phyloP scores from a whole-genome alignment of 2,113 vertebrate genomes.

The Cephalopholis sonnerati region DNA sequence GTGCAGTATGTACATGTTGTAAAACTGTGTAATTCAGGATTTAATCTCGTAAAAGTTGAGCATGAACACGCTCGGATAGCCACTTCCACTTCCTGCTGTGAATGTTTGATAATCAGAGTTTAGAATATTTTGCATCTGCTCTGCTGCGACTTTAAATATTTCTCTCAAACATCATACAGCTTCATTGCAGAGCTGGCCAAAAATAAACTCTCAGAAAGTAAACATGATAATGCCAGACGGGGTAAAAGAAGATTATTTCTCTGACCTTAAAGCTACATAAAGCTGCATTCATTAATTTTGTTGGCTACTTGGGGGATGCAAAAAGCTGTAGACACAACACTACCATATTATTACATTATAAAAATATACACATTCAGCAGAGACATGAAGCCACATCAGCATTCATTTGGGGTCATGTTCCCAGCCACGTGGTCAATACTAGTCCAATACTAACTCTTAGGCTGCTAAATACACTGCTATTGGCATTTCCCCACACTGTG shows the following conservation, averaged over 20 bases:
- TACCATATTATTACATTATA: too few species aligned
- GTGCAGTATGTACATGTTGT: background rate
- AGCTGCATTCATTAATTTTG: background rate
- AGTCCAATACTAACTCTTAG: background rate
- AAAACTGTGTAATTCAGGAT: constrained; percentile 5
- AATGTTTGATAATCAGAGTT: constrained; percentile 25
- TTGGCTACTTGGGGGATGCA: background rate
- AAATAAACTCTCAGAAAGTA: background rate
- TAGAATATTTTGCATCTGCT: background rate
- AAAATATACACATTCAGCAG: background rate
- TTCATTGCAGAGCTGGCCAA: background rate
- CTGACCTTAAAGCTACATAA: background rate
- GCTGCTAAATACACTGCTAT: background rate
- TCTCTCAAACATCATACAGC: background rate
- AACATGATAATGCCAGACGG: background rate
- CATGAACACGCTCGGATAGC: background rate
- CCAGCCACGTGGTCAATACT: background rate
- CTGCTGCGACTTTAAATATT: background rate
- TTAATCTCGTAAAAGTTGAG: background rate
- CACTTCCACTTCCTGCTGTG: constrained; percentile 2
- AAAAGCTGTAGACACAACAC: background rate
- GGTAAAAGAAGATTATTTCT: background rate
- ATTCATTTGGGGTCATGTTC: too few species aligned
- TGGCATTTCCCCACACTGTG: too few species aligned
- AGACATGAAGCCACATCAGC: background rate